Conservation (phyloP, 2,888 invertebrate species). For the Laothoe populi region DNA sequence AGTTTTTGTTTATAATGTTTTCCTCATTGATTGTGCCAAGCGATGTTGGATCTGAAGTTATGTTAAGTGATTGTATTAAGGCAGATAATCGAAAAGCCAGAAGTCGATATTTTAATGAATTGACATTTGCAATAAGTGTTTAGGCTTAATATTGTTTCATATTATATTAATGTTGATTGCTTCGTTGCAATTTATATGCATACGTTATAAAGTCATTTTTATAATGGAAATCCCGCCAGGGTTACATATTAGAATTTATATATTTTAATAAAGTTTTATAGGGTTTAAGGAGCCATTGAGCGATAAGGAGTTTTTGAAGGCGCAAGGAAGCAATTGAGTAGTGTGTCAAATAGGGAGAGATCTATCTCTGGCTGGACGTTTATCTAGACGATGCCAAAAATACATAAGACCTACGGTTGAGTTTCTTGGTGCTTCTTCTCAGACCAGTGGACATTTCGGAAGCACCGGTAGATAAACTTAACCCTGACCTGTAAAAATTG, state of each 20-base stretch:
- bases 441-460: too few relatives aligned
- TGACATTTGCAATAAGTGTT: neutral
- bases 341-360: too few relatives aligned
- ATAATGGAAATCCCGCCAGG: neutral
- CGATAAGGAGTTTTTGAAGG: too few relatives aligned
- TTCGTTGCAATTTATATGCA: neutral
- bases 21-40: neutral
- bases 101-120: neutral
- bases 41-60: neutral
- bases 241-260: neutral
- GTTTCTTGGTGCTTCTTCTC: too few relatives aligned
- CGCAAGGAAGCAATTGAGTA: too few relatives aligned
- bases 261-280: neutral
- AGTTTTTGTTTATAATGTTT: conserved; percentile 8
- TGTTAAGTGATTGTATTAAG: neutral
- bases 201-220: neutral
- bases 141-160: neutral
- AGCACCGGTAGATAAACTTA: too few relatives aligned
- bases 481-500: too few relatives aligned
- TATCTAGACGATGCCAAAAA: too few relatives aligned
- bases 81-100: neutral
- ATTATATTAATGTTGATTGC: neutral
- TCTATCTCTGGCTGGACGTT: too few relatives aligned
- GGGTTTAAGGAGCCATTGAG: too few relatives aligned
- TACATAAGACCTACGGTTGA: too few relatives aligned